Base-by-base conservation (phyloP, 2,797 vertebrate species). In the Smutsia gigantea region DNA sequence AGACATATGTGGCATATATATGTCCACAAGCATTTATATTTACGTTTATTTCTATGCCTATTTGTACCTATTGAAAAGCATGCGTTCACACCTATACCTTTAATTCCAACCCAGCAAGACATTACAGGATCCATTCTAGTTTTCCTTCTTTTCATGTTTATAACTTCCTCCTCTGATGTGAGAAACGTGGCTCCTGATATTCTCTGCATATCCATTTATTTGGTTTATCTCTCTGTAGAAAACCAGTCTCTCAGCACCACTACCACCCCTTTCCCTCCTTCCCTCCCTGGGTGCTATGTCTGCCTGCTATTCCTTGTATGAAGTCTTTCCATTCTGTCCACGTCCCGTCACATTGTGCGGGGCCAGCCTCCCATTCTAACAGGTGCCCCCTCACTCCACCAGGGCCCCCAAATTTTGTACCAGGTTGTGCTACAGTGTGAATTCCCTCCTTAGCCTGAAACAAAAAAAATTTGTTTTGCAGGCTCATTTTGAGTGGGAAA, bases 201-300 rank as follows among this genome's bases (percentile, higher is more conserved):
- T 25, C 46, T 63, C 17, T 4, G 4, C 12, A 2, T 39, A 25
- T 7, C 34, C 59, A 10, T 27, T 63, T 25, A n/a, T 2, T 51
- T 39, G 25, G 83, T 53, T 37, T 17, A 3, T 17, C 8, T 37
- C 55, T 27, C 46, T 11, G 12, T 37, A 37, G 12, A 14, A 12
- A n/a, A 37, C n/a, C 5, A 31, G 15, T 31, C 27, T 31, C 25
- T 39, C 29, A 1, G n/a, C 23, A 4, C 53, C 51, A 27, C 8
- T 34, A 12, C 2, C 2, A 11, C 10, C 15, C n/a, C 2, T 0
- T 29, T 29, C 37, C 29, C 34, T 13, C 11, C 39, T 29, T 34
- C 49, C 37, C 34, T 18, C 11, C 53, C 37, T 4, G 23, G 39
- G 2, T 25, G 19, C 18, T 63, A 2, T 14, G 39, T n/a, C 57